Evolutionary conservation across 2,888 invertebrate genomes (phyloP), one percentile per base, ranked within the genome.

Genomic region (Ashinkailepas kermadecensis): DNA sequence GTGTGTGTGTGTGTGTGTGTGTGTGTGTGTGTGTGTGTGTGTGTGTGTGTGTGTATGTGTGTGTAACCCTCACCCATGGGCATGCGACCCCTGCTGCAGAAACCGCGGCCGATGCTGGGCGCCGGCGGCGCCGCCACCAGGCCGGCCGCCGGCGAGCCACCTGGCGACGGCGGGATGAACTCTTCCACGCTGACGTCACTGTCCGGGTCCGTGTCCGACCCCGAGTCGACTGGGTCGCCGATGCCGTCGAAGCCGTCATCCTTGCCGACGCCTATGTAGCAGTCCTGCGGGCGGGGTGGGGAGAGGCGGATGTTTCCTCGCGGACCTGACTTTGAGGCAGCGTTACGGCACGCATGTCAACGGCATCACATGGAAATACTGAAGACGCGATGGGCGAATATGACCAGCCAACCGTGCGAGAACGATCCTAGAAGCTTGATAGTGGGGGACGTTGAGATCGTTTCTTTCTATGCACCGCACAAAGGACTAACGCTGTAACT

Each of bases 201-300:
- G 74, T 3, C 74, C 21, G 74, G 10, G 54, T 74, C 74, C 3
- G 74, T 21, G 54, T 56, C 74, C 0, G 74, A 56, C 15, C 39
- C 74, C 9, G 74, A 74, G 15, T 70, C 70, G 21, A 21, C 18
- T 18, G 21, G 54, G 56, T 74, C 74, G 18, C 74, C 74, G 21
- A 74, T 9, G 56, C 74, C 74, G 74, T 74, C 74, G 56, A 74
- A 74, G 74, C 74, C 74, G 54, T 21, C 10, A 11, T 56, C 74
- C 10, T 18, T 2, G 8, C 39, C 18, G 21, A 56, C 74, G 21
- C 74, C 74, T 21, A 15, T 4, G 54, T 74, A 74, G 56, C 74
- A 74, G 74, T 56, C 74, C 74, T 74, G 74, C 59, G 15, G 12
- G 3, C 12, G 59, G 59, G 59, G 39, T 39, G 39, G 39, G 39